phyloP scores from a whole-genome alignment of 2,113 vertebrate genomes.

The Oreochromis aureus region DNA sequence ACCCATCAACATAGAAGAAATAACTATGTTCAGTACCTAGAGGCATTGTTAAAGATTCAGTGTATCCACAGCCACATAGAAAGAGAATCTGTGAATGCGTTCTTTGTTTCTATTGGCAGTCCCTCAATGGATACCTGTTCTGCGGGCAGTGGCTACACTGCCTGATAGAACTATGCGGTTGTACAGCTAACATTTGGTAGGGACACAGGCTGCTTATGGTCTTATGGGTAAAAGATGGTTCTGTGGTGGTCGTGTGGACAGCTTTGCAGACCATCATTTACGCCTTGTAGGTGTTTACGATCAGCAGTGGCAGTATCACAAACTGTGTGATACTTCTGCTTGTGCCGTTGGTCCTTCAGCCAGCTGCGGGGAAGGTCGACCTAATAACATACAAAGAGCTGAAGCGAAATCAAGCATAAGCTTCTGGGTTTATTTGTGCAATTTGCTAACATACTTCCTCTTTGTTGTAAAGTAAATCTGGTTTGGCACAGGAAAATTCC shows the following conservation, averaged over 20 bases:
- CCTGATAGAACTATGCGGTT: background rate
- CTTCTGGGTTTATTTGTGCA: background rate
- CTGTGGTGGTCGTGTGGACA: background rate
- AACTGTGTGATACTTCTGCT: accelerated
- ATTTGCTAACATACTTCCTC: background rate
- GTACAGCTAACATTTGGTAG: background rate
- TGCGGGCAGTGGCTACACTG: accelerated
- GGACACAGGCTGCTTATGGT: background rate
- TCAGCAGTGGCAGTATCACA: background rate
- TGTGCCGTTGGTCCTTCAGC: background rate
- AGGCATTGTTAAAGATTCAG: background rate
- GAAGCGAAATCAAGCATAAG: background rate
- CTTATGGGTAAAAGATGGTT: background rate
- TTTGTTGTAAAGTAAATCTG: background rate
- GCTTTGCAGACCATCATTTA: background rate
- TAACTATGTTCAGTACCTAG: background rate
- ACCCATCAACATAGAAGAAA: background rate
- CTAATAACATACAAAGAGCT: background rate
- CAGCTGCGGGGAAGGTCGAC: background rate
- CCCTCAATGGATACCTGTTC: background rate
- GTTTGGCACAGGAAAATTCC: background rate
- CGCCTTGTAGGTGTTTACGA: background rate
- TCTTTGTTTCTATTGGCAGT: background rate
- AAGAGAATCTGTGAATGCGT: background rate
- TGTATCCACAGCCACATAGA: background rate